A percentile compares a stretch with the other conserved stretches of the same genome.
Evolutionary conservation across 2,797 vertebrate genomes (phyloP).

Genomic region (Tinamus major): DNA sequence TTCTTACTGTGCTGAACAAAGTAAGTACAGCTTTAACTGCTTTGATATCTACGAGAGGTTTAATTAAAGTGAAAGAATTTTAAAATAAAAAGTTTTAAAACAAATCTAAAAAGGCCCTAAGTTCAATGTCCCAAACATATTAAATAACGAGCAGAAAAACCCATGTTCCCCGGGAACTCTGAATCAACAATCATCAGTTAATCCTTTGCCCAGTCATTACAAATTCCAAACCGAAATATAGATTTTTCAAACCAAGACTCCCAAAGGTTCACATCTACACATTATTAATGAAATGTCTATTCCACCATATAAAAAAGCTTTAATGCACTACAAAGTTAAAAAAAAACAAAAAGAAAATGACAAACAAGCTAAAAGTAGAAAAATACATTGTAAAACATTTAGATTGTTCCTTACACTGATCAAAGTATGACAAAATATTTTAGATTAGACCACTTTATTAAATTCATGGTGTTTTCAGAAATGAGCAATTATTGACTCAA

Average conservation of each 20-base stretch:
- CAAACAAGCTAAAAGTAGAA: slow-evolving; percentile 76
- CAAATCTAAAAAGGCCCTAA: slow-evolving; percentile 62
- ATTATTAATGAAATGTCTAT: slow-evolving; percentile 73
- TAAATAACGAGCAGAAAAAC: slow-evolving; percentile 52
- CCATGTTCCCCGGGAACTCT: slow-evolving; percentile 64
- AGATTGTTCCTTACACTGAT: slow-evolving; percentile 69
- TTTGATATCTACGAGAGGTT: slow-evolving; percentile 41
- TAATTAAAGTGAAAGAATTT: slow-evolving; percentile 52
- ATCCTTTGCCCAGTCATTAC: slow-evolving; percentile 28
- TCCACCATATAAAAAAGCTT: slow-evolving; percentile 77
- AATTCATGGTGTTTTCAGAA: slow-evolving; percentile 43
- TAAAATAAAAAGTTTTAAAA: slow-evolving; percentile 54
- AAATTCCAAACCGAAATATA: slow-evolving; percentile 22
- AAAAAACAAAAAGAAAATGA: slow-evolving; percentile 70
- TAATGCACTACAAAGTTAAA: slow-evolving; percentile 75
- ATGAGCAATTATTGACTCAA: slow-evolving; percentile 12
- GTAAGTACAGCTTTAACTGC: slow-evolving; percentile 43
- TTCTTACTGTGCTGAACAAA: slow-evolving; percentile 45
- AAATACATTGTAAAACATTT: slow-evolving; percentile 73
- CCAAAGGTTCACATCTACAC: slow-evolving; percentile 29
- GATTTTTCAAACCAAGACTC: slow-evolving; percentile 41
- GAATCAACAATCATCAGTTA: background rate
- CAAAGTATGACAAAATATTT: slow-evolving; percentile 57
- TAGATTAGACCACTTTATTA: slow-evolving; percentile 53
- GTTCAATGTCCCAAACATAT: slow-evolving; percentile 49